Evolutionary conservation across 2,888 invertebrate species (phyloP), one percentile per base, ranked within the genome.

Genomic region (Apamea sordens): DNA sequence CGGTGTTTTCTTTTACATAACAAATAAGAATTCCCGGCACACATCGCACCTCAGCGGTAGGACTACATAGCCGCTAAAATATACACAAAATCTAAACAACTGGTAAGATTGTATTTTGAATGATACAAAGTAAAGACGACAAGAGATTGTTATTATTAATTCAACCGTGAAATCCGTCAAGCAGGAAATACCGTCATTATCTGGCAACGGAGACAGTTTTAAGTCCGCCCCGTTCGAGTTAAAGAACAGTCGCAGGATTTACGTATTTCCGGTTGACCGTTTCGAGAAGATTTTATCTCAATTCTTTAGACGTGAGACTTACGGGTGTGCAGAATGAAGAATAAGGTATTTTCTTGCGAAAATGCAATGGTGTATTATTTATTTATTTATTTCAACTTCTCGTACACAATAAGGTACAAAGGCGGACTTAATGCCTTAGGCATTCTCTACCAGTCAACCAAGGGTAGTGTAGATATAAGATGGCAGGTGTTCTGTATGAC

Each of bases 231-330:
- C 83, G 82, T 88, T 90, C 86, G 83, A 90, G 90, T 89, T 88
- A 88, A 89, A 87, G 85, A 88, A 89, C 88, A 88, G 88, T 86
- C 79, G 87, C 82, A 82, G 88, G 90, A 91, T 90, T 92, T 91
- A 90, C 90, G 90, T 91, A 88, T 90, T 91, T 92, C 92, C 92
- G 92, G 86, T 88, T 91, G 91, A 91, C 91, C 90, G 90, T 89
- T 72, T 86, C 76, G 76, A 74, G 32, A 74, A 88, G 90, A 89
- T 91, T 88, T 89, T 92, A 90, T 92, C 89, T 87, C 77, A 76
- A 85, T 90, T 88, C 86, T 89, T 89, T 81, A 77, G 41, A n/a
- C 24, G 6, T 71, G 74, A 47, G 72, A 82, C 79, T 76, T 7
- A 86, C 53, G 1, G 81, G 1, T 32, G 0, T 0, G 0, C n/a